Base-by-base conservation (phyloP, 92 coral and sea anemone genomes). In the Epizoanthus ramosus region DNA sequence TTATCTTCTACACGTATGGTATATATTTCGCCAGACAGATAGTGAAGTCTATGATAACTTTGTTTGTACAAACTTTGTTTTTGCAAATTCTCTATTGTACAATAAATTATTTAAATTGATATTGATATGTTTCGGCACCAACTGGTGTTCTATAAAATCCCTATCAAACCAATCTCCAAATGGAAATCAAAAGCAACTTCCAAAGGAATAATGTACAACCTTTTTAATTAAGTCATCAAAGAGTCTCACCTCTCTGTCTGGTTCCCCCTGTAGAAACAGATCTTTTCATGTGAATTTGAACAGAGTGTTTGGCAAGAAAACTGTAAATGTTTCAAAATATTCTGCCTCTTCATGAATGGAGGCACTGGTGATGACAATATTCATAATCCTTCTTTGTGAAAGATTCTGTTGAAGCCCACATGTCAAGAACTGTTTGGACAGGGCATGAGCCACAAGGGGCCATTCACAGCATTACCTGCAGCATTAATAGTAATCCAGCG, bases 401-500 rank as follows among this genome's bases (percentile, higher is more conserved):
- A 43, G 10, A 18, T 23, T 14, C 16, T n/a, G 39, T 21, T 21
- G 61, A 69, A 61, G 24, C 61, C 59, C 43, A 75, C 21, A 77
- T 61, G 70, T 37, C 22, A 54, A 60, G 68, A 60, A 22, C 57
- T 61, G 71, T 39, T 50, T 77, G 35, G 47, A 60, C 66, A 47
- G 66, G 82, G 25, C 7, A 47, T 23, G 35, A 18, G 69, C 70
- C 57, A 14, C 21, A 63, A 2, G 31, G 33, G 71, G 71, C 70
- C 43, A 39, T 21, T 23, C 39, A 61, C 16, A n/a, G 33, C 59
- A 77, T 77, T 77, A 77, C 82, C 82, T 77, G 82, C 24, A 77
- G 63, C 71, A 63, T 61, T 60, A 61, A 41, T 21, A 77, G 71
- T 61, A 77, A 77, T 77, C 82, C 82, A n/a, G 82, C 82, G 82